phyloP scores from a whole-genome alignment of 2,797 vertebrate species.

The Chanos chanos region DNA sequence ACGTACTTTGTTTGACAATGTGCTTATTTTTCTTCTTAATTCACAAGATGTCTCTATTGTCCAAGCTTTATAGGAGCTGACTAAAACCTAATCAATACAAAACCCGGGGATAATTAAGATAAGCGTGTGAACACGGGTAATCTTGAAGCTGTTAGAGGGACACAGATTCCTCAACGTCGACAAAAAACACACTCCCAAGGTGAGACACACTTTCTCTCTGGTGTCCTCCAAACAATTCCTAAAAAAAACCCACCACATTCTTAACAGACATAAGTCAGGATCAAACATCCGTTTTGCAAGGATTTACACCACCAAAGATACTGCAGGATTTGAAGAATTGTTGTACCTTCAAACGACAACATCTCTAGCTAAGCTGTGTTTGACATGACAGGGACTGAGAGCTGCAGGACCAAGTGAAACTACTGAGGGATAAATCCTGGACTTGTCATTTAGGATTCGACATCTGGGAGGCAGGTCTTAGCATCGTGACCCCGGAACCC shows the following conservation, averaged over 20 bases:
- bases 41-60: neutral
- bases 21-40: too few species aligned
- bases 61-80: slow-evolving; percentile 1
- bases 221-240: too few species aligned
- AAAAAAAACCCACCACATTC: neutral
- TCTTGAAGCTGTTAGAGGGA: slow-evolving; percentile 4
- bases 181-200: neutral
- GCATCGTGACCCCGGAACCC: slow-evolving; percentile 35
- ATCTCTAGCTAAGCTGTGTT: neutral
- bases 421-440: slow-evolving; percentile 42
- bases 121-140: slow-evolving; percentile 18
- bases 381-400: slow-evolving; percentile 20
- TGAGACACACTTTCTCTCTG: too few species aligned
- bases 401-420: slow-evolving; percentile 48
- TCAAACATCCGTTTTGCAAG: neutral
- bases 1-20: too few species aligned
- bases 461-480: slow-evolving; percentile 45
- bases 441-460: slow-evolving; percentile 51
- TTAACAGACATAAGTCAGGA: neutral
- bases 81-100: slow-evolving; percentile 16
- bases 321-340: neutral
- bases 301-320: neutral
- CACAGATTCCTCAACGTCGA: too few species aligned
- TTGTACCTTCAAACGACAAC: neutral
- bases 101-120: slow-evolving; percentile 13